Base-by-base conservation (phyloP, 2,113 vertebrate genomes). In the Erythrolamprus reginae region DNA sequence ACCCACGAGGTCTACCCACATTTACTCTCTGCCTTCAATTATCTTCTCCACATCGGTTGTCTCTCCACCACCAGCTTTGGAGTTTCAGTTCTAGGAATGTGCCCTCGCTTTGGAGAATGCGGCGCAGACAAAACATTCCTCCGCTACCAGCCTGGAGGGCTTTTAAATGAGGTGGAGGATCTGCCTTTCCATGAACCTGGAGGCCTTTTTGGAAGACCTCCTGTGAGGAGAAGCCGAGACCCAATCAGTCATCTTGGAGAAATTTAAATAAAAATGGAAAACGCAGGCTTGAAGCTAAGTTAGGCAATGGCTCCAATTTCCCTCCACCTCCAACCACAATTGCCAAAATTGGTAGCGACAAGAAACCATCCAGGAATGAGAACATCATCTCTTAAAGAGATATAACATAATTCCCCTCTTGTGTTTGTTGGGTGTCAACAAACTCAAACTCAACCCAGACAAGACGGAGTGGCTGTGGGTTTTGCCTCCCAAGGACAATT, bases 101-200 rank as follows among this genome's bases (percentile, higher is more conserved):
- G 95, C 94, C 94, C 95, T 96, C 91, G 93, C 82, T 90, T 94
- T 91, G 91, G 53, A 92, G 95, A 92, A 95, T 96, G 94, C 95
- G 94, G 94, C 92, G 93, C 95, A 96, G 94, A 94, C 94, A 95
- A 95, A 96, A 96, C 93, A 96, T 82, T 93, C 89, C 94, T 77
- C 92, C 4, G 85, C 82, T 61, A 61, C 88, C 86, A 93, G 92
- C 86, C 47, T 84, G 86, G 26, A 91, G 92, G 55, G n/a, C n/a
- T 24, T 61, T 89, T 93, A 90, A 82, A 33, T 61, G 86, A 89
- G 93, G 93, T 93, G 84, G 92, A 92, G 51, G 47, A 13, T 28
- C 38, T 21, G 65, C 89, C 86, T 91, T 93, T 90, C 87, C 87
- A 92, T 48, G 88, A 0, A 3, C 47, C 45, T 51, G 70, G 56